Base-by-base conservation (phyloP, 2,888 invertebrate genomes). In the Pinctada fucata region DNA sequence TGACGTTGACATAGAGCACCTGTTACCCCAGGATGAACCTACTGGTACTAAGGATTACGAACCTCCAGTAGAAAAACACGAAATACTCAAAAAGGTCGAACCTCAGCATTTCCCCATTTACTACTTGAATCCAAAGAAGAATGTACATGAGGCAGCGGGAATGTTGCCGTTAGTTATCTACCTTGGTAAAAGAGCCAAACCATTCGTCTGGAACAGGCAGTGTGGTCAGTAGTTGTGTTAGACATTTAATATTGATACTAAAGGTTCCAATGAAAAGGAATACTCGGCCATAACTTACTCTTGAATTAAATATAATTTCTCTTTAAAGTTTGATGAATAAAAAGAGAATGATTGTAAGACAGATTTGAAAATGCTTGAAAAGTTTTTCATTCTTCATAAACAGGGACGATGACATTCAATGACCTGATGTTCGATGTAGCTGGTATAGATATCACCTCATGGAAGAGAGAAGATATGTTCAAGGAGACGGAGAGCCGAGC, bases 381-480 rank as follows among this genome's bases (percentile, higher is more conserved):
- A 31, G 31, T 31, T 31, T 31, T 31, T 31, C 31, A 31, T 31
- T 31, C 31, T 31, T 31, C 31, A 31, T 31, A 31, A 31, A 45
- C 85, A 92, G 91, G 90, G 50, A 91, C 90, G 45, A 82, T 87
- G 76, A 87, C 87, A 65, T 83, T 91, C 10, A 85, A 84, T 58
- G 91, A 91, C 48, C 83, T 92, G 8, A 89, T 92, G 47, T 86
- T 87, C 84, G 91, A 91, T 52, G 70, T 91, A 82, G 91, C 91
- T 67, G 91, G 91, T 45, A 88, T 91, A 72, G 90, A 92, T 83
- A 81, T 91, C 16, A 83, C 82, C 31, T 84, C 87, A 47, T 88
- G 90, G 65, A 87, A 85, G 3, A 90, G 90, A 76, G 91, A 91
- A 74, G 91, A 91, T 72, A 86, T 91, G 2, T 88, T 89, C 72